Percentiles rank a stretch among this genome's conserved stretches.
These are phyloP conservation scores for Aleiodes alternator DNA, from an alignment of 2,888 invertebrate species.

Conservation along the genomic window DNA sequence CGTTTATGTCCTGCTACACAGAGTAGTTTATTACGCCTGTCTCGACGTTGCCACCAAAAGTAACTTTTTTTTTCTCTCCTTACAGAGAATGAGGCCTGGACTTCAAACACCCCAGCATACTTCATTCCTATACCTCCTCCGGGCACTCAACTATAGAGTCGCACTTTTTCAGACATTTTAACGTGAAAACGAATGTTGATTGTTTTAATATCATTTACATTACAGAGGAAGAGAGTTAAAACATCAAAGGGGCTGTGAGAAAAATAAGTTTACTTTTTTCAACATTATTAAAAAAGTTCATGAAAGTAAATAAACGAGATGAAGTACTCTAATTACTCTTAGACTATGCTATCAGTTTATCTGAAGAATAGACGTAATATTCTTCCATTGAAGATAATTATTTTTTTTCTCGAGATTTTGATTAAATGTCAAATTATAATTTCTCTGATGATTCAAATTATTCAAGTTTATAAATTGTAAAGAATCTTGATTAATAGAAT, in stretches of 20 bases:
- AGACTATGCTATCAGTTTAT: background rate
- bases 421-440: background rate
- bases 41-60: conserved; percentile 53
- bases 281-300: background rate
- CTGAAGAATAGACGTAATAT: background rate
- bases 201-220: conserved; percentile 6
- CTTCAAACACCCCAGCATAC: conserved; percentile 7
- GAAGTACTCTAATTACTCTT: background rate
- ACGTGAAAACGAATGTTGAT: conserved; percentile 1
- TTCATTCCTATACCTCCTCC: background rate
- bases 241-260: no score
- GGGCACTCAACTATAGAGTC: conserved; percentile 45
- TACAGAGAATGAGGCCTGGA: background rate
- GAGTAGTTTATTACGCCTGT: conserved; percentile 57
- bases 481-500: no score
- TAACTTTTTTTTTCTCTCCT: conserved; percentile 44
- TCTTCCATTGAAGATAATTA: background rate
- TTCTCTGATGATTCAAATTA: background rate
- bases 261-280: background rate
- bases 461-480: background rate
- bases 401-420: background rate
- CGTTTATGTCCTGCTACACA: conserved; percentile 27
- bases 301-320: background rate
- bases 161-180: conserved; percentile 39
- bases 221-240: background rate